Percentiles rank a stretch among this genome's conserved stretches.
Evolutionary conservation across 2,888 invertebrate species (phyloP).

Genomic region (Drosophila monieri): DNA sequence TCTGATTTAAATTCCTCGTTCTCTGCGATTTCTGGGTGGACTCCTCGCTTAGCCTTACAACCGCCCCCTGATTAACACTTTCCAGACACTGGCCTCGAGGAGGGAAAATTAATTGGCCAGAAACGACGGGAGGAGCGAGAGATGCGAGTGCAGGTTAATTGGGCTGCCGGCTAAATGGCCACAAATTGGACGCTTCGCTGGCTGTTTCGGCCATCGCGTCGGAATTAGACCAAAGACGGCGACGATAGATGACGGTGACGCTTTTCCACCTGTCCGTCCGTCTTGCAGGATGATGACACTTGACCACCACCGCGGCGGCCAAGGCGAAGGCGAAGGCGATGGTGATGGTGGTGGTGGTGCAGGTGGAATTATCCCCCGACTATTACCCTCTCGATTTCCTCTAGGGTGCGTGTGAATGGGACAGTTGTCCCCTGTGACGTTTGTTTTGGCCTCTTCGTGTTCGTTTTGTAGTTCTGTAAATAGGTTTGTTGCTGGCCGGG

Average conservation of each 20-base stretch:
- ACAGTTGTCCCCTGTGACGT: conserved; percentile 51
- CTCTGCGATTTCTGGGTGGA: conserved; percentile 7
- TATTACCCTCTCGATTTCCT: conserved; percentile 17
- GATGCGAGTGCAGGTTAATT: conserved; percentile 49
- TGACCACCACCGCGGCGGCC: conserved; percentile 51
- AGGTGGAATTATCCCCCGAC: conserved; percentile 56
- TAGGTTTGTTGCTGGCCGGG: conserved; percentile 49
- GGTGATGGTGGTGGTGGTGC: conserved; percentile 36
- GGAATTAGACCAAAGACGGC: conserved; percentile 24
- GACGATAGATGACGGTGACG: conserved; percentile 44
- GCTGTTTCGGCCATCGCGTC: conserved; percentile 4
- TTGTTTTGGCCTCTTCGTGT: conserved; percentile 30
- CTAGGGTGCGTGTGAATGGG: conserved; percentile 71
- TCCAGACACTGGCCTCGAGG: neutral
- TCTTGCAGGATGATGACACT: conserved; percentile 59
- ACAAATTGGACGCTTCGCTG: conserved; percentile 57
- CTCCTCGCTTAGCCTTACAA: neutral
- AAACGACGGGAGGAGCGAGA: conserved; percentile 10
- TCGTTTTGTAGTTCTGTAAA: conserved; percentile 25
- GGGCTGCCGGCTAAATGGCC: conserved; percentile 53
- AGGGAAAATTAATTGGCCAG: conserved; percentile 35
- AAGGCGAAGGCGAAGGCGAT: neutral
- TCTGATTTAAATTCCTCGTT: neutral
- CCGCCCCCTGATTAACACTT: conserved; percentile 33
- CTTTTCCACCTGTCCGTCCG: conserved; percentile 65